Conservation (phyloP, 2,113 vertebrate species). For the Xiphophorus hellerii region DNA sequence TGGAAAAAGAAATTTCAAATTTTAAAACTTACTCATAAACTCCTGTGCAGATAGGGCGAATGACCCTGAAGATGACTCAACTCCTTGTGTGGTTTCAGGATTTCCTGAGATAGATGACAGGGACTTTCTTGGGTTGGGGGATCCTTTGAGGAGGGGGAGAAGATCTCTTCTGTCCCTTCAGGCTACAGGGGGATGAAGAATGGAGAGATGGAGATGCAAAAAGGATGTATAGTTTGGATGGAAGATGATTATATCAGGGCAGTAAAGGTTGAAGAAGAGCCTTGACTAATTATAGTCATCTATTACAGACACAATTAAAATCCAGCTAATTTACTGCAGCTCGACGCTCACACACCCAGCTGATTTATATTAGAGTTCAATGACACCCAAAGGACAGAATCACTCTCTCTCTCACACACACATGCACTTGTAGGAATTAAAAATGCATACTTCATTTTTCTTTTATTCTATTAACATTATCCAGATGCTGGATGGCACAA, state of each 20-base stretch:
- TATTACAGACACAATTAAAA: conserved; percentile 99
- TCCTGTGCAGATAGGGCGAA: not conserved
- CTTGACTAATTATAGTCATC: conserved; percentile 99
- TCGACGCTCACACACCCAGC: conserved; percentile 89
- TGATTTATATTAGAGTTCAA: conserved; percentile 97
- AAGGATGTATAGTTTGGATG: conserved; percentile 76
- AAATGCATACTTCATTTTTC: not conserved
- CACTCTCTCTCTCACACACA: conserved; percentile 32
- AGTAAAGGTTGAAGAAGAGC: conserved; percentile 93
- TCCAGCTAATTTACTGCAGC: conserved; percentile 96
- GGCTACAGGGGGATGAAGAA: conserved; percentile 61
- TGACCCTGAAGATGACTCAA: not conserved
- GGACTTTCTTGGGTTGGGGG: conserved; percentile 41
- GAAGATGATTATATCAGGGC: conserved; percentile 75
- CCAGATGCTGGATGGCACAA: not conserved
- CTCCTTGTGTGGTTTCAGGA: not conserved
- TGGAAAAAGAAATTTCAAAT: not conserved
- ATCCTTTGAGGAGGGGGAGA: conserved; percentile 53
- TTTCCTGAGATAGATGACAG: conserved; percentile 10
- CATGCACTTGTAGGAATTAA: conserved; percentile 6
- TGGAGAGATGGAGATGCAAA: conserved; percentile 75
- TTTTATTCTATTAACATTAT: not conserved
- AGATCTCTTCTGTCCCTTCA: conserved; percentile 62
- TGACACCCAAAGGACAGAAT: conserved; percentile 93
- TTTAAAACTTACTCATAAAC: not conserved